Conservation (phyloP, 2,113 vertebrate genomes). For the Burhinus oedicnemus region DNA sequence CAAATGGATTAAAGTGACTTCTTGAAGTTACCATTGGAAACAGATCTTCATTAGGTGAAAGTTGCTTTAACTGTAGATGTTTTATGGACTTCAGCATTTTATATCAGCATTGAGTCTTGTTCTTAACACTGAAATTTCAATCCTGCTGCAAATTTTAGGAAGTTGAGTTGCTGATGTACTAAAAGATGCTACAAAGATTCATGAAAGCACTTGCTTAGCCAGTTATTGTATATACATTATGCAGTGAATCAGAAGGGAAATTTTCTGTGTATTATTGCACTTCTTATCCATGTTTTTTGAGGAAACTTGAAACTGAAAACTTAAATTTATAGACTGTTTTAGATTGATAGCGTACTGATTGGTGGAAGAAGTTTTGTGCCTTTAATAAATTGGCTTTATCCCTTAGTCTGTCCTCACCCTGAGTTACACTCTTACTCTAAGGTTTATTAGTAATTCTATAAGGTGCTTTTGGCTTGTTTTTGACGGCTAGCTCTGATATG, state of each 20-base stretch:
- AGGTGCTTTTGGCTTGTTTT: neutral
- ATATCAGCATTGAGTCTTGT: neutral
- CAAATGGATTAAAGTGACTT: neutral
- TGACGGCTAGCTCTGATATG: neutral
- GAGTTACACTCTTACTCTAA: neutral
- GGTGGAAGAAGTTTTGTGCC: neutral
- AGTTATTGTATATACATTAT: neutral
- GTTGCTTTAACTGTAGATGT: neutral
- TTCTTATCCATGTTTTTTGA: neutral
- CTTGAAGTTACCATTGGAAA: neutral
- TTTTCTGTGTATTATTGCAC: neutral
- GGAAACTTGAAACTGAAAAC: neutral
- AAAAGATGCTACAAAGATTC: neutral
- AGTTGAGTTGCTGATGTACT: neutral
- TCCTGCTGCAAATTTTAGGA: neutral
- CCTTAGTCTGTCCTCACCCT: neutral
- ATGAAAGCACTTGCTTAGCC: neutral
- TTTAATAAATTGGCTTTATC: neutral
- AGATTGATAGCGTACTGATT: neutral
- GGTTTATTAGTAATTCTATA: neutral
- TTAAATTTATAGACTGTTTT: neutral
- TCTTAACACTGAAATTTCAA: neutral
- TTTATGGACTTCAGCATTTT: neutral
- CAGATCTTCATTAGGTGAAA: neutral
- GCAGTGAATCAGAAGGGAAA: neutral